A percentile compares a stretch with the other conserved stretches of the same genome.
phyloP scores from a whole-genome alignment of 2,888 invertebrate species.

The Allacma fusca region DNA sequence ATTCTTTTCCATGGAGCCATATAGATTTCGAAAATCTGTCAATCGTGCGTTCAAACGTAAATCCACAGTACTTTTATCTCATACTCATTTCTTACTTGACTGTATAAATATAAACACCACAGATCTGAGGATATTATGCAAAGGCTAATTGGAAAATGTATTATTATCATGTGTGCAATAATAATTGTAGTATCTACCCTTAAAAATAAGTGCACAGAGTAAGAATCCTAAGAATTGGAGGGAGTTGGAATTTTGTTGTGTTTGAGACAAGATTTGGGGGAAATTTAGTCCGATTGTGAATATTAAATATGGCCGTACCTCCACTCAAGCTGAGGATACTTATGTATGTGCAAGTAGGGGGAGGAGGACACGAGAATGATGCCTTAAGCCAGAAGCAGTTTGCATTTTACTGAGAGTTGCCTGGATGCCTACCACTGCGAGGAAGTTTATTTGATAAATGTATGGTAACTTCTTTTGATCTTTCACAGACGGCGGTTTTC shows the following conservation, averaged over 20 bases:
- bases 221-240: too few relatives aligned
- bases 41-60: not conserved
- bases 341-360: not conserved
- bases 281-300: not conserved
- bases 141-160: too few relatives aligned
- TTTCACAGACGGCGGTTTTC: conserved; percentile 41
- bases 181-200: too few relatives aligned
- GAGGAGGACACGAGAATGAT: not conserved
- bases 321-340: not conserved
- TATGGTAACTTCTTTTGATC: conserved; percentile 41
- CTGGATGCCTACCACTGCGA: conserved; percentile 8
- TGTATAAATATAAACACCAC: too few relatives aligned
- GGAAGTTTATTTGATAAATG: conserved; percentile 41
- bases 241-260: not conserved
- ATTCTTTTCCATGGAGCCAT: not conserved
- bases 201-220: too few relatives aligned
- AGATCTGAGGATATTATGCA: too few relatives aligned
- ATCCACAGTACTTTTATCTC: too few relatives aligned
- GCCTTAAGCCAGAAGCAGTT: conserved; percentile 5
- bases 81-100: too few relatives aligned
- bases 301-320: not conserved
- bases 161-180: too few relatives aligned
- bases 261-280: conserved; percentile 9
- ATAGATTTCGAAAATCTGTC: not conserved
- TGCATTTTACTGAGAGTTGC: conserved; percentile 17